These are phyloP conservation scores for Pyrgilauda ruficollis DNA, from an alignment of 2,113 vertebrate species.

Conservation along the genomic window DNA sequence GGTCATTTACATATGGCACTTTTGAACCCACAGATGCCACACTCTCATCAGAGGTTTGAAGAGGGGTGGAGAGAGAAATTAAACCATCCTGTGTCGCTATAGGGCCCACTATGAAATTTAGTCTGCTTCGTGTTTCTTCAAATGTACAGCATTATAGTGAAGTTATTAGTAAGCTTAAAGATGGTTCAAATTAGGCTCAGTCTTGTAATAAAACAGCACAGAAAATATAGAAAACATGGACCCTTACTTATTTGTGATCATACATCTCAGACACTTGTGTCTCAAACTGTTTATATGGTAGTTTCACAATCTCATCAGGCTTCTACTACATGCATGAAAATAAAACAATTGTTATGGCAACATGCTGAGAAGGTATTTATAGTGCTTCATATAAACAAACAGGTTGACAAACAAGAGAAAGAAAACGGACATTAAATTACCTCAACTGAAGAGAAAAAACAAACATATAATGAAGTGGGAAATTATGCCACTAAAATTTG, in stretches of 20 bases:
- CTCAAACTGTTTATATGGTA: not conserved
- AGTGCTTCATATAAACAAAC: not conserved
- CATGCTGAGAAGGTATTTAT: not conserved
- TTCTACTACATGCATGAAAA: not conserved
- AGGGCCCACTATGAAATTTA: not conserved
- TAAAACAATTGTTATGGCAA: constrained; percentile 19
- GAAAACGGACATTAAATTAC: not conserved
- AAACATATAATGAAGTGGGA: not conserved
- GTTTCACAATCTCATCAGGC: not conserved
- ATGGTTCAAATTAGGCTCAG: not conserved
- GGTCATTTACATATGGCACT: not conserved
- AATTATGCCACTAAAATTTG: not conserved
- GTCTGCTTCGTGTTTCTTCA: not conserved
- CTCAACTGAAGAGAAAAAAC: not conserved
- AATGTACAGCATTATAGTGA: not conserved
- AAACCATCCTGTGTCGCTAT: not conserved
- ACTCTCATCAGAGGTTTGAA: not conserved
- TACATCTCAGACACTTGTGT: not conserved
- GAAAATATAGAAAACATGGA: not conserved
- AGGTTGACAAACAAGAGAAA: not conserved
- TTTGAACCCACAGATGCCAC: not conserved
- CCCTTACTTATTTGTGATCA: not conserved
- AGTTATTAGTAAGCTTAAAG: not conserved
- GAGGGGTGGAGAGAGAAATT: not conserved
- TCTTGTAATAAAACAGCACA: not conserved